These are phyloP conservation scores for Paracentrotus lividus DNA, from an alignment of 53 echinoderm and acorn worm genomes.

Conservation along the genomic window DNA sequence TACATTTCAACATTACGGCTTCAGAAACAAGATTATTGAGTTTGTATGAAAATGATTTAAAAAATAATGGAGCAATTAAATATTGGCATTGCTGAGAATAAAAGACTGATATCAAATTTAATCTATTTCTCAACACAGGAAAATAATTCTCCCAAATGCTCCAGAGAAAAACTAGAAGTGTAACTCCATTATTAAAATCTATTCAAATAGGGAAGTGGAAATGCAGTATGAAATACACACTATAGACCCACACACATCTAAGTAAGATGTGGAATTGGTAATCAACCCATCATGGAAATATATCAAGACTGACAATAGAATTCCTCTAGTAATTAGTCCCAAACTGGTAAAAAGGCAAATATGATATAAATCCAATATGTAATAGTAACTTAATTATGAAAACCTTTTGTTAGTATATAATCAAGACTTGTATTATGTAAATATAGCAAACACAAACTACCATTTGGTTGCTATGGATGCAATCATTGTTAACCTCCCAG, in stretches of 20 bases:
- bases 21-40: not conserved
- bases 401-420: not conserved
- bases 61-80: not conserved
- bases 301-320: not conserved
- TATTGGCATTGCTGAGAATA: not conserved
- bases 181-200: not conserved
- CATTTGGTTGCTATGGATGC: not conserved
- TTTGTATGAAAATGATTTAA: not conserved
- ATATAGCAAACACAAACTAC: not conserved
- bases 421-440: not conserved
- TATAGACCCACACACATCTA: not conserved
- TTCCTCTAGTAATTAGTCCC: too few relatives aligned
- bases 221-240: not conserved
- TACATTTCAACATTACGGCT: not conserved
- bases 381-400: not conserved
- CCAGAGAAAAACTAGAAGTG: not conserved
- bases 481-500: not conserved
- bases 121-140: not conserved
- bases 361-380: not conserved
- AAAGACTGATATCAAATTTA: not conserved
- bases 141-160: not conserved
- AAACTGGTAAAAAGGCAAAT: too few relatives aligned
- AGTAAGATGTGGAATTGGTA: slow-evolving; percentile 7
- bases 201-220: not conserved
- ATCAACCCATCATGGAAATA: not conserved